Evolutionary conservation across 1,140 invertebrate species (phyloP).

Genomic region (Zaprionus tsacasi): DNA sequence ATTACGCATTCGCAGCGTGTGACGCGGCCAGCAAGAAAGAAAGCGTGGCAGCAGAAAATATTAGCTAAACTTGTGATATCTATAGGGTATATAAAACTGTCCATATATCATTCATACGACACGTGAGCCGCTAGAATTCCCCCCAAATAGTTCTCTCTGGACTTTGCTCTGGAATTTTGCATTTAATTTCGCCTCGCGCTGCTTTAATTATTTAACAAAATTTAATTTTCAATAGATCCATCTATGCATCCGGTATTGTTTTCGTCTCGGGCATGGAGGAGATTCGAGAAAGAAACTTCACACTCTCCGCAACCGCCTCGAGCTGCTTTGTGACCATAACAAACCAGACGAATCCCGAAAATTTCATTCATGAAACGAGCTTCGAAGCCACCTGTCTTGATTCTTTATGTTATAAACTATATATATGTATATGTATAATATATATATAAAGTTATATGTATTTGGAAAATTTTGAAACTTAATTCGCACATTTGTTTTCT

Average conservation of each 20-base stretch:
- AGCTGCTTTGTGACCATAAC: slow-evolving; percentile 55
- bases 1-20: slow-evolving; percentile 63
- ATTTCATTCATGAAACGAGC: slow-evolving; percentile 55
- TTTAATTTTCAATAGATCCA: slow-evolving; percentile 8
- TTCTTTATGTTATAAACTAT: not conserved
- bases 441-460: not conserved
- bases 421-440: not conserved
- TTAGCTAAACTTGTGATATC: not conserved
- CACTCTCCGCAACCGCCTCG: slow-evolving; percentile 57
- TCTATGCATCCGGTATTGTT: slow-evolving; percentile 24
- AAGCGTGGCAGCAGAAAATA: not conserved
- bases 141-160: not conserved
- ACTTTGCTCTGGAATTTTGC: not conserved
- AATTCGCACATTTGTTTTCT: slow-evolving; percentile 52
- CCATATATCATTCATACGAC: slow-evolving; percentile 12
- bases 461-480: slow-evolving; percentile 60
- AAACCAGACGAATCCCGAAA: slow-evolving; percentile 64
- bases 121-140: not conserved
- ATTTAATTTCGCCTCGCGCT: slow-evolving; percentile 2
- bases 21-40: not conserved
- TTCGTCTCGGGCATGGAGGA: not conserved
- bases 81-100: not conserved
- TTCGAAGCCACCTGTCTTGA: not conserved
- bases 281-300: slow-evolving; percentile 11
- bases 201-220: slow-evolving; percentile 10